These are phyloP conservation scores for Spinus pinus DNA, from an alignment of 2,797 vertebrate species.

Conservation along the genomic window DNA sequence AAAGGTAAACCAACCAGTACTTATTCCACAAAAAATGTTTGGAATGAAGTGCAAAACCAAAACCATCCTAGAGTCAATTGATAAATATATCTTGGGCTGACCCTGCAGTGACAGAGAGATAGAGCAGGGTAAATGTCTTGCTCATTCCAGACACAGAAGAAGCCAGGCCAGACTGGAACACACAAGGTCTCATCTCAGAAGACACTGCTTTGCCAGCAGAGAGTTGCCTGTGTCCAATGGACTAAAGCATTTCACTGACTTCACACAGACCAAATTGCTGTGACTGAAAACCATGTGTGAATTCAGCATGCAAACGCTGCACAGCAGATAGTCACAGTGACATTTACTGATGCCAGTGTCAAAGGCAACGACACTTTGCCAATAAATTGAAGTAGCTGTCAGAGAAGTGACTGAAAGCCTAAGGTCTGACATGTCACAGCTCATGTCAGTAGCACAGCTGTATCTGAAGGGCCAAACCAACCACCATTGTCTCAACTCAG, in stretches of 20 bases:
- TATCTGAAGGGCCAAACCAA: background rate
- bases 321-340: background rate
- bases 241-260: background rate
- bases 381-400: background rate
- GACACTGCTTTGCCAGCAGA: background rate
- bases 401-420: background rate
- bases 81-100: background rate
- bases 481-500: background rate
- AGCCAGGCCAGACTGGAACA: background rate
- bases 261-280: background rate
- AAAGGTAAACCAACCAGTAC: background rate
- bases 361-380: background rate
- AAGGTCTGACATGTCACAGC: background rate
- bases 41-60: background rate
- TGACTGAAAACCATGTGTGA: background rate
- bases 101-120: background rate
- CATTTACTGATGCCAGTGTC: background rate
- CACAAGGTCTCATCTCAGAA: background rate
- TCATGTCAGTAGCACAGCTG: background rate
- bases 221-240: background rate
- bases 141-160: background rate
- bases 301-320: accelerated
- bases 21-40: background rate
- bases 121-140: background rate
- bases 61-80: background rate